Base-by-base conservation (phyloP, 2,888 invertebrate genomes). In the Rhingia rostrata region DNA sequence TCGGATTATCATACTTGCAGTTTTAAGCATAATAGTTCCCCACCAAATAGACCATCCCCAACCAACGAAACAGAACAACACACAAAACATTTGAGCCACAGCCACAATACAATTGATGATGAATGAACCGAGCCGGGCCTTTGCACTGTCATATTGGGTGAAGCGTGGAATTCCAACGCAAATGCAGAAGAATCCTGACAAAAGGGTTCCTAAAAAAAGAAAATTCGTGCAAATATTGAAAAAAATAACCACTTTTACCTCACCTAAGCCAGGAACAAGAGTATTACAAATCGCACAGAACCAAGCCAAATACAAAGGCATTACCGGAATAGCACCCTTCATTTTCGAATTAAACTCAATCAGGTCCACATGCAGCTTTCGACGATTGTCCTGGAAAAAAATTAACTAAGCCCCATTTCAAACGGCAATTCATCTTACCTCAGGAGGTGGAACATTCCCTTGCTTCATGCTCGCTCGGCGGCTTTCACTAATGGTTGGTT, bases 1-100 rank as follows among this genome's bases (percentile, higher is more conserved):
- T 0, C 4, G 0, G 6, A 37, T 4, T 61, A 80, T 12, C 96
- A 94, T 92, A 98, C 98, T 95, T 83, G 98, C 95, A 88, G 97
- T 94, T 89, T 95, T 95, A 85, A 98, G 92, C 95, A 98, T 96
- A 89, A 97, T 96, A 87, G 97, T 95, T 3, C 98, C 99, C 99
- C 99, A 99, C 95, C 98, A 98, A 86, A 99, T 95, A 81, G 98
- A 97, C 99, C 99, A 99, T 87, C 98, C 98, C 98, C 98, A 99
- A 14, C 99, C 97, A 47, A 97, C 98, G 66, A 98, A 94, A 89
- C 98, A 96, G 93, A 99, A 98, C 67, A 98, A 94, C 66, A 98
- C 96, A 32, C 98, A 98, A 92, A 98, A 97, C 88, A 97, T 93
- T 92, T 99, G 99, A 14, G 97, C 95, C 72, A 95, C 93, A 0